Percentiles rank a stretch among this genome's conserved stretches.
Conservation (phyloP, 2,113 vertebrate genomes). For the Paraplagusia blochii region DNA sequence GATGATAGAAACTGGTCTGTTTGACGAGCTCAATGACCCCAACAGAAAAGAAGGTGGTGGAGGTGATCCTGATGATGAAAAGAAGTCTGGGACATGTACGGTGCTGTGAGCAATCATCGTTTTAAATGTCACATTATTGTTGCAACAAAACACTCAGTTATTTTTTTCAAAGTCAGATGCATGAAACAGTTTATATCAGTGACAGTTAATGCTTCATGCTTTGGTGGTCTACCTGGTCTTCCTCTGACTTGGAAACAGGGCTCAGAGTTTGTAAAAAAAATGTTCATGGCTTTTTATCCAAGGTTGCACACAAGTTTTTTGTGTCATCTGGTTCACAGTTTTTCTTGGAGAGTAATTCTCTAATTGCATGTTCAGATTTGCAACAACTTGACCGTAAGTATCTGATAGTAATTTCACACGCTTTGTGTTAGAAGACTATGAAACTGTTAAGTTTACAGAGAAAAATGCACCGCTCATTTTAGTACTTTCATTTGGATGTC, state of each 20-base stretch:
- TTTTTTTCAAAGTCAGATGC: constrained; percentile 32
- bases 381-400: constrained; percentile 12
- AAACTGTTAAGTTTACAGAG: background rate
- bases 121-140: constrained; percentile 4
- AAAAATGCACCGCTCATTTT: constrained; percentile 2
- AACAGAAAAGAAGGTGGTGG: constrained; percentile 72
- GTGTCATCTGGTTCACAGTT: constrained; percentile 28
- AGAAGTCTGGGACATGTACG: constrained; percentile 85
- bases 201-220: constrained; percentile 17
- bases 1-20: constrained; percentile 88
- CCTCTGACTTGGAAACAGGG: constrained; percentile 13
- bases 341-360: constrained; percentile 16
- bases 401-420: constrained; percentile 5
- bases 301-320: constrained; percentile 6
- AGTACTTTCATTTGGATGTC: constrained; percentile 11
- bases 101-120: constrained; percentile 75
- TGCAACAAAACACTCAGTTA: constrained; percentile 9
- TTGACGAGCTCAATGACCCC: constrained; percentile 87
- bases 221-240: constrained; percentile 5
- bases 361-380: constrained; percentile 31
- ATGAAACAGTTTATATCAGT: constrained; percentile 20
- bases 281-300: constrained; percentile 2
- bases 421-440: constrained; percentile 6
- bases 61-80: constrained; percentile 59
- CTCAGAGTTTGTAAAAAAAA: constrained; percentile 26